Base-by-base conservation (phyloP, 2,113 vertebrate genomes). In the Geothlypis trichas region DNA sequence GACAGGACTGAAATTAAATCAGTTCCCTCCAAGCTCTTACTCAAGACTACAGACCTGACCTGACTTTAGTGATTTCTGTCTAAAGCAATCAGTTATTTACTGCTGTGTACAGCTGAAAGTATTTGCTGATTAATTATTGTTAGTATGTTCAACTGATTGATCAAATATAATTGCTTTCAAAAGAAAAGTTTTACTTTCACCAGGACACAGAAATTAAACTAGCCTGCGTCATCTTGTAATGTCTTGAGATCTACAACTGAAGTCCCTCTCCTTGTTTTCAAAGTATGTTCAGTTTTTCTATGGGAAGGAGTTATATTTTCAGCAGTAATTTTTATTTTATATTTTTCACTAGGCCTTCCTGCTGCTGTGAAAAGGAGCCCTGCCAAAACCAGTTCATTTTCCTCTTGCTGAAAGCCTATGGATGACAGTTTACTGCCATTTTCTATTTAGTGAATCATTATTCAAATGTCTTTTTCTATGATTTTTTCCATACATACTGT, bases 361-460 rank as follows among this genome's bases (percentile, higher is more conserved):
- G 67, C 52, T 63, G 41, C 73, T 74, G 42, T 89, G 57, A 87
- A 89, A 96, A 94, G 52, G 24, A 95, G 58, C 59, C 65, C 52
- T 96, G 92, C 90, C 94, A 93, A 87, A 95, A 77, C 7, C 42
- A 86, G 55, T 95, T 92, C 37, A 22, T 73, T 94, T 76, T 65
- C 61, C 67, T 93, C 79, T 66, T 81, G 42, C 90, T 90, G 67
- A 61, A 81, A 90, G 81, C 46, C 63, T 75, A 26, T 8, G 44
- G 82, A 65, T 92, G 95, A 91, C 93, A 95, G 68, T 73, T 91
- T n/a, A 84, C 61, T 86, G 87, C 84, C 16, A 0, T 89, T 94
- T 95, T 91, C 93, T 68, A 82, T 94, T 96, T 68, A 46, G 41
- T 75, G 52, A 59, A 71, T 87, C 67, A 39, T 96, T 97, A 96